These are phyloP conservation scores for Gorsachius magnificus DNA, from an alignment of 2,797 vertebrate genomes.

Conservation along the genomic window DNA sequence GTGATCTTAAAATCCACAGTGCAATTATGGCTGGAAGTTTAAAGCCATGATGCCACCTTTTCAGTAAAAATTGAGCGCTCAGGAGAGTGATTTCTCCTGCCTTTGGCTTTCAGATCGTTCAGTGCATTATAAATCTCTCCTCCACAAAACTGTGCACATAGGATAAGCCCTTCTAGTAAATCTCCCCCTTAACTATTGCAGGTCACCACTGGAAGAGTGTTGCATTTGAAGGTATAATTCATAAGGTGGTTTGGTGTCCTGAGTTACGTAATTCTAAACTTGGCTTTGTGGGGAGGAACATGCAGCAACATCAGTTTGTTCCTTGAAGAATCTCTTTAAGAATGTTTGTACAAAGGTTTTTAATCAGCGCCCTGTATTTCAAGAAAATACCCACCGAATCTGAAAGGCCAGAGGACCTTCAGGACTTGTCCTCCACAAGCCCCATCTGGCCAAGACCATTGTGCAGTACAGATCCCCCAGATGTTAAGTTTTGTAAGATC, in stretches of 20 bases:
- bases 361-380: neutral
- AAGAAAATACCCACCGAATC: neutral
- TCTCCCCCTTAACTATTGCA: neutral
- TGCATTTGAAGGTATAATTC: neutral
- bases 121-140: neutral
- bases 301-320: neutral
- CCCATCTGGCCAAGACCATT: neutral
- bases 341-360: neutral
- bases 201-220: neutral
- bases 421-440: neutral
- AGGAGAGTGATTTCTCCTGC: neutral
- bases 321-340: neutral
- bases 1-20: neutral
- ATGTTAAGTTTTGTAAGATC: neutral
- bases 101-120: neutral
- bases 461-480: neutral
- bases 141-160: neutral
- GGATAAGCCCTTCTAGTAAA: neutral
- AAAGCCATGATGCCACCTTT: neutral
- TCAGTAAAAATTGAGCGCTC: neutral
- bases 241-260: neutral
- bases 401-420: neutral
- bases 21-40: neutral
- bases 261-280: neutral
- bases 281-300: neutral